Evolutionary conservation across 2,797 vertebrate genomes (phyloP), one percentile per base, ranked within the genome.

Genomic region (Macroramphosus scolopax): DNA sequence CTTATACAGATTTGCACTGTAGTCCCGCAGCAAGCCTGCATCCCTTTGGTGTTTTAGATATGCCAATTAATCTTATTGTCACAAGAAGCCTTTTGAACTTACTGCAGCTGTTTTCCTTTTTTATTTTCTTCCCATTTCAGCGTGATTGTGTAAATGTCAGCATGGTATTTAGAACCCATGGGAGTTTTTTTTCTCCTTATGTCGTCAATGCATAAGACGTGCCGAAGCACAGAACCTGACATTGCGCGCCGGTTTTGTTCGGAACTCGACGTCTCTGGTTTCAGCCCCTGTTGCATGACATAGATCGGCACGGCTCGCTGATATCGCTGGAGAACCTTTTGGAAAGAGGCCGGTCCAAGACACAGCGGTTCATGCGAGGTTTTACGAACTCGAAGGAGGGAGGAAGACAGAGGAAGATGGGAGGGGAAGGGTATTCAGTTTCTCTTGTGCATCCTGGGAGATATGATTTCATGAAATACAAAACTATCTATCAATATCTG

Each of bases 401-500:
- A 55, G 40, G n/a, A 36, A 24, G 35, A 20, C 22, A 44, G 44
- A 62, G 55, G 56, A 63, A 59, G 29, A 44, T 58, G 43, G 36
- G 61, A 53, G 68, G 64, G 39, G 46, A 48, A 63, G 72, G 46
- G 55, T 77, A 79, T 85, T 83, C 68, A 39, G 63, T 84, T 87
- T 82, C 80, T 37, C 63, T 54, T 53, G 66, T 82, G 77, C 80
- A 80, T 80, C 83, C 77, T 87, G 80, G 70, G 74, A 84, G 79
- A 85, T 84, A 69, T 78, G 34, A 73, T 83, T 84, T 80, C 83
- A 83, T 56, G 84, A 80, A 85, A 87, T 77, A 37, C 53, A 80
- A 87, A 82, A 75, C 83, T 72, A 74, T 83, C 76, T 80, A 72
- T 84, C 80, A 83, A 84, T 87, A 83, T 75, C 73, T 54, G 67